Evolutionary conservation across 2,888 invertebrate genomes (phyloP), one percentile per base, ranked within the genome.

Genomic region (Perizoma flavofasciatum): DNA sequence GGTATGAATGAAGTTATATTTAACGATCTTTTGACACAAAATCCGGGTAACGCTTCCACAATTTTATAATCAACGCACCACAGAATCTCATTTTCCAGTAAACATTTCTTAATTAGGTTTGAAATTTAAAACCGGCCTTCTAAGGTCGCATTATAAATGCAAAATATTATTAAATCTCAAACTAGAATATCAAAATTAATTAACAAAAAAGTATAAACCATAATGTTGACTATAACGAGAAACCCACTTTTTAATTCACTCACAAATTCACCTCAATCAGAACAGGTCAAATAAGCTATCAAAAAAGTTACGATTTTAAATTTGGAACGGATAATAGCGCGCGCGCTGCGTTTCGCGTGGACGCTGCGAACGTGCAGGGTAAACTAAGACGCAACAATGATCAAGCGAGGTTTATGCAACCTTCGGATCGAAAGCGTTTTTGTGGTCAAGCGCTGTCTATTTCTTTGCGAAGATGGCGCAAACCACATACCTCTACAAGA

Each of bases 341-440:
- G 75, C 70, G 81, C 82, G 82, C 75, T 69, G 63, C 59, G 72
- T 72, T 22, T 79, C 88, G 88, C 86, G 89, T 82, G 83, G 74
- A 78, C 88, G 73, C 73, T 72, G 71, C 85, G 86, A 73, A 80
- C 61, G 83, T 77, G 71, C 77, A 80, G 82, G 76, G 76, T 85
- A 72, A 81, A 91, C 90, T 91, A 87, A 87, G 73, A 75, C 65
- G 63, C 78, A 74, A 79, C 77, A 81, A 77, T 82, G 82, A 81
- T 84, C 82, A 81, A 79, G 79, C 75, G 77, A 78, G 84, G 83
- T 89, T 88, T 86, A 85, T 82, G 87, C 87, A 90, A 89, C 90
- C 90, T 91, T 90, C 89, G 79, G 70, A 77, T 83, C 75, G 82
- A 84, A 85, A 88, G 86, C 87, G 89, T 90, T 85, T 88, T 89